Base-by-base conservation (phyloP, 2,797 vertebrate species). In the Kryptopterus vitreolus region DNA sequence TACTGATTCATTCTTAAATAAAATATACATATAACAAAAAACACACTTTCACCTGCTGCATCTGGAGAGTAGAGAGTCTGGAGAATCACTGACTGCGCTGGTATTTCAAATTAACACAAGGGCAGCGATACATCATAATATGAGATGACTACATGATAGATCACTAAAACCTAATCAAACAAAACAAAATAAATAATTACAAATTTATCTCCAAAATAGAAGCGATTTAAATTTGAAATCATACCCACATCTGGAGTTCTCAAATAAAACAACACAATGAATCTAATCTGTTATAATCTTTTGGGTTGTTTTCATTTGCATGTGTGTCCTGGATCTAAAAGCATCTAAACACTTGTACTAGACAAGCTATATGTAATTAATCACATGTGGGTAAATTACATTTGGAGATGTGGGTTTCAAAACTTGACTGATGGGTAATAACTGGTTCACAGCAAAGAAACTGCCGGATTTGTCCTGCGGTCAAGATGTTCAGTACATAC, bases 401-500 rank as follows among this genome's bases (percentile, higher is more conserved):
- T 65, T 13, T 65, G 12, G 3, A 6, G n/a, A 50, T 20, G 1
- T 2, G 26, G 13, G 16, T 46, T 29, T 50, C 29, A 75, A 75
- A 61, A 12, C 4, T 48, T 12, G n/a, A 20, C 35, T 6, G 38
- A 48, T 15, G 13, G n/a, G n/a, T 18, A 46, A 10, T 43, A 31
- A 31, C 22, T 46, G 24, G 24, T 52, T 52, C 48, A 35, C 48
- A 35, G 50, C 20, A 53, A 26, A 65, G 35, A 58, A 61, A 76
- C 4, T 15, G 24, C 43, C 12, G 20, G 38, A n/a, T 38, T 61
- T 53, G 7, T 77, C 26, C n/a, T 55, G 33, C 9, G 24, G 38
- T 33, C 61, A 53, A 55, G 29, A 5, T 35, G 70, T 75, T 78
- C 26, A 69, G 29, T 77, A 80, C 83, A 89, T 81, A 90, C 93